Evolutionary conservation across 2,888 invertebrate genomes (phyloP), one percentile per base, ranked within the genome.

Genomic region (Eugnorisma glareosa): DNA sequence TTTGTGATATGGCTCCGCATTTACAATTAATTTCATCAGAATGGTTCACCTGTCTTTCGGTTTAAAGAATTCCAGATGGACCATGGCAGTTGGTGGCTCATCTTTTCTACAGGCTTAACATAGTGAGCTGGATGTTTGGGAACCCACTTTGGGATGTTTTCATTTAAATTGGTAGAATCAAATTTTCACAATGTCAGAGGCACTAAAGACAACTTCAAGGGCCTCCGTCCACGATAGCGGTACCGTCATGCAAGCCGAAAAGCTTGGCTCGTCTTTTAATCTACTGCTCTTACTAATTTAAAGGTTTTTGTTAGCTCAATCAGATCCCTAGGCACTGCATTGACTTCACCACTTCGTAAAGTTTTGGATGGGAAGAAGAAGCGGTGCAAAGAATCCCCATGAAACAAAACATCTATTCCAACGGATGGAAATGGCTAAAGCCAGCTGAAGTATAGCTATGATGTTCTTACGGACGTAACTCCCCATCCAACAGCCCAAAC

Each of bases 401-500:
- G 1, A 28, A 57, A 57, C 15, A 28, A 15, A 7, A 57, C 24
- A 5, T 48, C 8, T n/a, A n/a, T 11, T 54, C n/a, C n/a, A 51
- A 57, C 5, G 15, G 15, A 57, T 57, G 15, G 59, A 61, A 10
- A 61, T 31, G 21, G 31, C 21, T 61, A 4, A 61, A 61, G 21
- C 59, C 31, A 1, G 21, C 59, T 59, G 59, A 35, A 61, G 35
- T 10, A 35, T 5, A 64, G 15, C 64, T 37, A 63, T n/a, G n/a
- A 63, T n/a, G n/a, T 37, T 40, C 91, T 93, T 87, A 95, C 95
- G 69, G 91, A 89, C 2, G 89, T 88, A 11, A 90, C 91, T 5
- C 95, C 96, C 95, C 95, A 96, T 74, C 96, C 96, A 59, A 95
- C 93, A 66, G 93, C 96, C 75, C 77, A 85, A 0, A 96, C 91